Evolutionary conservation across 2,797 vertebrate species (phyloP).

Genomic region (Myotis pilosus): DNA sequence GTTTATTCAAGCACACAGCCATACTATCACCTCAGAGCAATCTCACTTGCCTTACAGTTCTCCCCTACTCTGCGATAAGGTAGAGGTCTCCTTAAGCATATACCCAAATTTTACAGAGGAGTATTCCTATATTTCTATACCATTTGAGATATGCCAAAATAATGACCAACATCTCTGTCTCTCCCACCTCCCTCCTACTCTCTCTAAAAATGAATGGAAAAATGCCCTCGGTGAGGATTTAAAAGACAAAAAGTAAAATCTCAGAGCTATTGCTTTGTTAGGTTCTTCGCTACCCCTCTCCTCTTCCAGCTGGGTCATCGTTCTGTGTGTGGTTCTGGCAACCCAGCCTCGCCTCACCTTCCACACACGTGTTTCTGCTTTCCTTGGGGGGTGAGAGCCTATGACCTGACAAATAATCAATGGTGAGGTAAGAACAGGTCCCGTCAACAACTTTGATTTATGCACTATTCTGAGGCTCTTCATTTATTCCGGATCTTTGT

Average conservation of each 20-base stretch:
- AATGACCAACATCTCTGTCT: no score
- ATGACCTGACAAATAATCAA: neutral
- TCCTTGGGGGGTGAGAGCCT: neutral
- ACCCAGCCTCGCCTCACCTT: neutral
- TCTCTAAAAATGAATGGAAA: no score
- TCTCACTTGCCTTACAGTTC: neutral
- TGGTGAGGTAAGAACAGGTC: neutral
- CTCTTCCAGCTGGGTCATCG: neutral
- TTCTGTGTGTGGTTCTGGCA: neutral
- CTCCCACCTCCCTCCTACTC: no score
- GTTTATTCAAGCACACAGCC: neutral
- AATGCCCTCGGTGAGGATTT: no score
- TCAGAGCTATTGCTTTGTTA: neutral
- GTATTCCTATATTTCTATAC: neutral
- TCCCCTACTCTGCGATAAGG: neutral
- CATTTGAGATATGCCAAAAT: no score
- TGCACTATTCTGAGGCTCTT: neutral
- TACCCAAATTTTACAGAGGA: neutral
- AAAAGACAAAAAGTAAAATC: neutral
- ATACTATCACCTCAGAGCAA: neutral
- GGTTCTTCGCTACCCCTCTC: fast-evolving
- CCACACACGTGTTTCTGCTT: neutral
- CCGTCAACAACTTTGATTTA: neutral
- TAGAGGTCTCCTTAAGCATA: neutral
- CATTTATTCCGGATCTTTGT: neutral